A percentile compares a stretch with the other conserved stretches of the same genome.
These are phyloP conservation scores for Belgica antarctica DNA, from an alignment of 2,888 invertebrate genomes.

Conservation along the genomic window DNA sequence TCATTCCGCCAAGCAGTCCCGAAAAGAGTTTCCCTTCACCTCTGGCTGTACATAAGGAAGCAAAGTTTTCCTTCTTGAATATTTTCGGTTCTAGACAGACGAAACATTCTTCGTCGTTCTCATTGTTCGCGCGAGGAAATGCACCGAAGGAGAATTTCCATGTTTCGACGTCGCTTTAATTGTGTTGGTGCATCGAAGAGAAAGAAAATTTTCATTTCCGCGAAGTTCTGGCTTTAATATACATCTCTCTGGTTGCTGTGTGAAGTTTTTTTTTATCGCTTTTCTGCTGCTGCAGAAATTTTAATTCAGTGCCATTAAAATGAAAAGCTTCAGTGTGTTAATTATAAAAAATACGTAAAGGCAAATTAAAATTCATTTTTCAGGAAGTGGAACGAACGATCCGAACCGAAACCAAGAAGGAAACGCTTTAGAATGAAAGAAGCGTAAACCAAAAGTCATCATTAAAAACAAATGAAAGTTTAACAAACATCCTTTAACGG, in stretches of 20 bases:
- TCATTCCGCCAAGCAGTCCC: neutral
- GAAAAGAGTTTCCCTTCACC: no score
- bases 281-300: neutral
- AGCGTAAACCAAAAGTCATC: conserved; percentile 33
- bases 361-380: neutral
- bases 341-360: neutral
- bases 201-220: conserved; percentile 33
- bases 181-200: conserved; percentile 20
- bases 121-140: conserved; percentile 26
- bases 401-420: neutral
- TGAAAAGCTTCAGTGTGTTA: neutral
- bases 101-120: neutral
- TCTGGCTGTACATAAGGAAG: no score
- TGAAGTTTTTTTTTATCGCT: conserved; percentile 10
- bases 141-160: conserved; percentile 36
- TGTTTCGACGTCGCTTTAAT: neutral
- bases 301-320: no score
- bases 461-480: conserved; percentile 35
- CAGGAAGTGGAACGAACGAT: conserved; percentile 8
- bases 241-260: no score
- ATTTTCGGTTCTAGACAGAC: conserved; percentile 31
- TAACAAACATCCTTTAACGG: conserved; percentile 8
- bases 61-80: neutral
- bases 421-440: conserved; percentile 22
- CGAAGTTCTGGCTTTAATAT: neutral